phyloP scores from a whole-genome alignment of 1,140 invertebrate genomes.

The Dolichoris vasculosae region DNA sequence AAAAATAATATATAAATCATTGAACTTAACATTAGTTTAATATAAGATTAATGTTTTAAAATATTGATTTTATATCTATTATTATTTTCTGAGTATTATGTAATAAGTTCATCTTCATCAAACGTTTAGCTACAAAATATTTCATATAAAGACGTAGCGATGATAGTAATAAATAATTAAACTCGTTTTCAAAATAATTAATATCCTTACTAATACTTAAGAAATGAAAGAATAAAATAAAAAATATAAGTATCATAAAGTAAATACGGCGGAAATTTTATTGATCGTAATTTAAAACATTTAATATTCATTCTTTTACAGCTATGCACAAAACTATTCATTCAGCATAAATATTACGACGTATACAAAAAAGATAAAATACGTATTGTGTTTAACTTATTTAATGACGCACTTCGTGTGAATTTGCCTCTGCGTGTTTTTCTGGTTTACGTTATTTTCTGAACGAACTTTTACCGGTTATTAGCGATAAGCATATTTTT shows the following conservation, averaged over 20 bases:
- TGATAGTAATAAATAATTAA: background rate
- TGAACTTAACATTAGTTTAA: too few species aligned
- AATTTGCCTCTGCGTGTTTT: too few species aligned
- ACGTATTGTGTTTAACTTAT: background rate
- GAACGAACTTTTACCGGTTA: constrained; percentile 45
- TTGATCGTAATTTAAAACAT: constrained; percentile 37
- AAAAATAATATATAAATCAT: too few species aligned
- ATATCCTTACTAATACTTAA: too few species aligned
- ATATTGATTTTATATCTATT: background rate
- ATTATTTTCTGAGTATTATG: background rate
- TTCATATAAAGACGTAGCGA: background rate
- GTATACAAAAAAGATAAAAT: background rate
- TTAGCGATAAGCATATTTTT: constrained; percentile 44
- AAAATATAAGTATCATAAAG: constrained; percentile 29
- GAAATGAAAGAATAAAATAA: background rate
- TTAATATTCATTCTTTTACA: constrained; percentile 8
- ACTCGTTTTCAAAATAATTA: constrained; percentile 1
- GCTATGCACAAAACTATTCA: background rate
- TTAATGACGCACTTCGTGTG: too few species aligned
- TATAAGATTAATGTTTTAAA: too few species aligned
- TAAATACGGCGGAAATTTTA: constrained; percentile 36
- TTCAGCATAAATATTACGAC: background rate
- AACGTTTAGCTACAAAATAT: too few species aligned
- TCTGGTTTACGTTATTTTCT: too few species aligned
- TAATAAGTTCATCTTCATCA: background rate